Evolutionary conservation across 2,888 invertebrate genomes (phyloP).

Genomic region (Rhagium mordax): DNA sequence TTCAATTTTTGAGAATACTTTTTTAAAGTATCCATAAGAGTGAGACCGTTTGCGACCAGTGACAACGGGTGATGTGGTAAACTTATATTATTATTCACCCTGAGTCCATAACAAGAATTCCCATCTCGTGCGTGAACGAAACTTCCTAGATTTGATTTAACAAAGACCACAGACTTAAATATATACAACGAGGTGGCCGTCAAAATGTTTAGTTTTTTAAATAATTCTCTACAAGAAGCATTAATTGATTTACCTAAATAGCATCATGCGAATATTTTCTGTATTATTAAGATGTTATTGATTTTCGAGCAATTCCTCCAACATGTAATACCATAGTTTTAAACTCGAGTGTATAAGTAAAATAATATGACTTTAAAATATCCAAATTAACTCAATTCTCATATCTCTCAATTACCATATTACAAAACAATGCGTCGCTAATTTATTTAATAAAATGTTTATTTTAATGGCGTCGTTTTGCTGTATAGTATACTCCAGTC

Average conservation of each 20-base stretch:
- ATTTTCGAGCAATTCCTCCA: no score
- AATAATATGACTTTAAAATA: not conserved
- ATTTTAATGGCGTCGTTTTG: not conserved
- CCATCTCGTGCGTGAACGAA: not conserved
- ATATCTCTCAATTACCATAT: not conserved
- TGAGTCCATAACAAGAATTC: not conserved
- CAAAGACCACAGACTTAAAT: no score
- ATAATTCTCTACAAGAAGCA: no score
- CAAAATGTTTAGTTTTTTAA: no score
- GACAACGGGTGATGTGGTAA: not conserved
- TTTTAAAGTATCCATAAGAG: not conserved
- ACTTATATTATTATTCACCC: not conserved
- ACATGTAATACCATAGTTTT: no score
- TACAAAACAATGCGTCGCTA: not conserved
- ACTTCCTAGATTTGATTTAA: not conserved
- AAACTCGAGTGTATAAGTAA: not conserved
- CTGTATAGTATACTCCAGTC: not conserved
- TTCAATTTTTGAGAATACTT: no score
- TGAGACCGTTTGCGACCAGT: not conserved
- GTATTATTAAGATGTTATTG: no score
- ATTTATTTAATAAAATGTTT: not conserved
- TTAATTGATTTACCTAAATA: no score
- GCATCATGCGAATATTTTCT: no score
- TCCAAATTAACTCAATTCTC: not conserved
- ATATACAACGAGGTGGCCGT: no score